Base-by-base conservation (phyloP, 2,113 vertebrate genomes). In the Vidua chalybeata region DNA sequence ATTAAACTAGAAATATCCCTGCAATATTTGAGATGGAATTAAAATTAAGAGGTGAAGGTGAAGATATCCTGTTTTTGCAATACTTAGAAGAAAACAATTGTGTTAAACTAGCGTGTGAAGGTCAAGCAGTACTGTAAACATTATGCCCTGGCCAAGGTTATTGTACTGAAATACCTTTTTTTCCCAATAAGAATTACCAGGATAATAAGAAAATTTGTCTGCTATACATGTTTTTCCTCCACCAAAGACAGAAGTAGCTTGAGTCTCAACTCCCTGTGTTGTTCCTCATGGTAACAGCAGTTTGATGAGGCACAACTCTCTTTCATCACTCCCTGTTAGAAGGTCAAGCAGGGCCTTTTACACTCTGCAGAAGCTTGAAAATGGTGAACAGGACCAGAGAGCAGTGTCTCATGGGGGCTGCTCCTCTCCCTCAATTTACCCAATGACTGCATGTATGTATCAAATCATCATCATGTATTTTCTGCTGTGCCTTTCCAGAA, bases 21-120 rank as follows among this genome's bases (percentile, higher is more conserved):
- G 27, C 56, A 77, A 15, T 93, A 78, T 78, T 75, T 87, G 87
- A 89, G 61, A n/a, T 71, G 58, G 45, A 90, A 87, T 88, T 93
- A 86, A 94, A 93, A 41, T 37, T 51, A 71, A 45, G 55, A 82
- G 84, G 51, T 94, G 84, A 96, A 68, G 85, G 72, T 86, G 84
- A 62, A 17, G 3, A 55, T 90, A 62, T 37, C 80, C 52, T 80
- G 26, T 20, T 93, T 94, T 87, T 96, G 73, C 80, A 90, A 74
- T 46, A 67, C 43, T 94, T 93, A 66, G 49, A 78, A 69, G 64
- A 87, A 93, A 74, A 52, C 48, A 93, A 23, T 43, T 52, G 33
- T 48, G 20, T 93, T 93, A 66, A n/a, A 89, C 66, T 76, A 55
- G 33, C 52, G 54, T 83, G 37, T 62, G 79, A 94, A 95, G 41